A percentile compares a stretch with the other conserved stretches of the same genome.
These are phyloP conservation scores for Arbacia lixula DNA, from an alignment of 53 echinoderm and acorn worm genomes.

Conservation along the genomic window DNA sequence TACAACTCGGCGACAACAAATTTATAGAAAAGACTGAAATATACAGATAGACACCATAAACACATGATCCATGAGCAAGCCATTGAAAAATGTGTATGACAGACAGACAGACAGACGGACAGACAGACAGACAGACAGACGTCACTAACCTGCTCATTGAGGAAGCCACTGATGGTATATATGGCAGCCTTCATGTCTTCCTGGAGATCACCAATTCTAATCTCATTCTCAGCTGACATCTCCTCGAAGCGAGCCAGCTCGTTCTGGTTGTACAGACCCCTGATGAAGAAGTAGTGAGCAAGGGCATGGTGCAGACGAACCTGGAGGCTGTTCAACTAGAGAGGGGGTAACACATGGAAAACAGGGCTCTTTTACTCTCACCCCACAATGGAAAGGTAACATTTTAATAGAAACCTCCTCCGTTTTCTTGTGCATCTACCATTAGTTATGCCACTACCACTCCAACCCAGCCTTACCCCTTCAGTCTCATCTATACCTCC, in stretches of 20 bases:
- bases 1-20: background rate
- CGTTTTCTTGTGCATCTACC: too few relatives aligned
- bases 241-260: constrained; percentile 86
- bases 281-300: constrained; percentile 83
- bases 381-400: too few relatives aligned
- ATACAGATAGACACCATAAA: background rate
- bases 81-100: too few relatives aligned
- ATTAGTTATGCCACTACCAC: too few relatives aligned
- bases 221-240: constrained; percentile 76
- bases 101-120: too few relatives aligned
- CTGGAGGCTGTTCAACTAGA: constrained; percentile 96
- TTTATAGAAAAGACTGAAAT: background rate
- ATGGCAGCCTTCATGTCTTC: constrained; percentile 85
- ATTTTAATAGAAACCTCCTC: too few relatives aligned
- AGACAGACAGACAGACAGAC: background rate
- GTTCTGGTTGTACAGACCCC: constrained; percentile 92
- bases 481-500: too few relatives aligned
- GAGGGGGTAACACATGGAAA: background rate
- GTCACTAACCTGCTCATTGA: constrained; percentile 73
- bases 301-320: constrained; percentile 87
- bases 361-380: too few relatives aligned
- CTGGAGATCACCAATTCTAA: constrained; percentile 71
- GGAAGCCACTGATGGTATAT: constrained; percentile 79
- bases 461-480: too few relatives aligned
- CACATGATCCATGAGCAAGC: too few relatives aligned